Evolutionary conservation across 2,797 vertebrate genomes (phyloP).

Genomic region (Antrozous pallidus): DNA sequence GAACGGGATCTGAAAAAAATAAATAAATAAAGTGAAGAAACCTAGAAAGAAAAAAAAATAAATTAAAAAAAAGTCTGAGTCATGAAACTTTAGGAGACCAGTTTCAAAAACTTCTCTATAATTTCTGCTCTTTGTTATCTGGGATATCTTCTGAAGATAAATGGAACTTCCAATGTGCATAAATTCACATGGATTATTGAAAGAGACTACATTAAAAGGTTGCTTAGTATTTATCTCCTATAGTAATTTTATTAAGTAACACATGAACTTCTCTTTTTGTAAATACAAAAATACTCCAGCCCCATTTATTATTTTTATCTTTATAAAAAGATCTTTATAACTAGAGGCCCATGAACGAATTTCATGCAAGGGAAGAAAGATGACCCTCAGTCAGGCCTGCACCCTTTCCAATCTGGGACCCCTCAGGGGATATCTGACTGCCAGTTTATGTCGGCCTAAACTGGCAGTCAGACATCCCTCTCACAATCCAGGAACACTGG

Average conservation of each 20-base stretch:
- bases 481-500: too few species aligned
- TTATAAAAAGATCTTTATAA: background rate
- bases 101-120: background rate
- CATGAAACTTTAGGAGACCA: background rate
- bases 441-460: too few species aligned
- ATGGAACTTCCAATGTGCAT: background rate
- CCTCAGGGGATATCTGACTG: too few species aligned
- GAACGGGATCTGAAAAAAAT: too few species aligned
- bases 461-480: too few species aligned
- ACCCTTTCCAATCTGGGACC: too few species aligned
- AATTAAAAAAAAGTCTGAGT: background rate
- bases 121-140: background rate
- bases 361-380: too few species aligned
- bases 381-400: too few species aligned
- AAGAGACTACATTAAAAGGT: background rate
- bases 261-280: background rate
- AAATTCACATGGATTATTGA: background rate
- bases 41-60: too few species aligned
- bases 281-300: background rate
- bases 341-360: too few species aligned
- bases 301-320: background rate
- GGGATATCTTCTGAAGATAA: background rate
- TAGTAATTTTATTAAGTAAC: background rate
- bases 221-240: background rate
- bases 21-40: too few species aligned